Evolutionary conservation across 2,888 invertebrate species (phyloP).

Genomic region (Apeira syringaria): DNA sequence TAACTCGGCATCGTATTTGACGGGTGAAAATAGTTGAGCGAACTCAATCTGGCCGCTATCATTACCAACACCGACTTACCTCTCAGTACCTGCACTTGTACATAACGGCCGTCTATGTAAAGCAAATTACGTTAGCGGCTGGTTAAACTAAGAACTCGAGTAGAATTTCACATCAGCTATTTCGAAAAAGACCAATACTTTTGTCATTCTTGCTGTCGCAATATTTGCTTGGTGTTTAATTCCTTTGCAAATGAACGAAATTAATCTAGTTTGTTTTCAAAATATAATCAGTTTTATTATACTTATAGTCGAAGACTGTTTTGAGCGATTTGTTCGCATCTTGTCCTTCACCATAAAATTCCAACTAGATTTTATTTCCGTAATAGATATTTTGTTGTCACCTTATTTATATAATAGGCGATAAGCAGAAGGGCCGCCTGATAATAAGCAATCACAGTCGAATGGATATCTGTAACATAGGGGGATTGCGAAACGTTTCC

Average conservation of each 20-base stretch:
- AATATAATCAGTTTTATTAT: slow-evolving; percentile 19
- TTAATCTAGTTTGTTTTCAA: slow-evolving; percentile 23
- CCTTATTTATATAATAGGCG: too few species aligned
- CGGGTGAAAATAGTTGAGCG: slow-evolving; percentile 4
- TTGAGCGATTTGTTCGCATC: slow-evolving; percentile 18
- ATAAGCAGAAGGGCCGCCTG: too few species aligned
- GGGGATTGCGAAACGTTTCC: too few species aligned
- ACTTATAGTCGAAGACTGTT: slow-evolving; percentile 8
- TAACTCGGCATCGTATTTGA: too few species aligned
- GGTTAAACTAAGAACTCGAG: slow-evolving; percentile 5
- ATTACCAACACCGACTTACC: slow-evolving; percentile 35
- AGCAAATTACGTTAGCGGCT: slow-evolving; percentile 23
- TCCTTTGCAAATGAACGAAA: slow-evolving; percentile 14
- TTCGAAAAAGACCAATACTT: background rate
- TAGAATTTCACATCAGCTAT: too few species aligned
- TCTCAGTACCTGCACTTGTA: slow-evolving; percentile 26
- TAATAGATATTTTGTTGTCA: too few species aligned
- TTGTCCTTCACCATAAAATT: background rate
- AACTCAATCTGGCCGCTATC: slow-evolving; percentile 25
- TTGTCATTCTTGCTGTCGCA: slow-evolving; percentile 8
- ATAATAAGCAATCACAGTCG: too few species aligned
- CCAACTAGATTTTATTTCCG: too few species aligned
- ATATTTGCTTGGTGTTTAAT: slow-evolving; percentile 14
- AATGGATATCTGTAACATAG: too few species aligned
- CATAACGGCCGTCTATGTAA: slow-evolving; percentile 15